These are phyloP conservation scores for Drosophila biarmipes DNA, from an alignment of 1,140 invertebrate genomes.

Conservation along the genomic window DNA sequence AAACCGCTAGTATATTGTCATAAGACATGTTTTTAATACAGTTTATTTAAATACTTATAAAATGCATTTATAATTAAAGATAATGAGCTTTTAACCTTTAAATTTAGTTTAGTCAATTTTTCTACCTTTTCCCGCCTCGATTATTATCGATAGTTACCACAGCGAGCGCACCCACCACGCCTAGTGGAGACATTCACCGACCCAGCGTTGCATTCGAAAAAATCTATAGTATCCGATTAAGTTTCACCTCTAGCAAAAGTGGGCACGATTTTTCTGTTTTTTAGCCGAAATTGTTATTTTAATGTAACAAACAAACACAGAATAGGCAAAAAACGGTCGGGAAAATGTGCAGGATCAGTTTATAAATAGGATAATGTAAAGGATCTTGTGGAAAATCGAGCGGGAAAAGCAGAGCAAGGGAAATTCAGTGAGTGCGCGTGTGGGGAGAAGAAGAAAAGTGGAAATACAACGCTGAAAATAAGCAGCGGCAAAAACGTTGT, in stretches of 20 bases:
- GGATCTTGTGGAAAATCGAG: neutral
- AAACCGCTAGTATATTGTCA: no score
- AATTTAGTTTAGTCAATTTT: no score
- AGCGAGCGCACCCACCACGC: no score
- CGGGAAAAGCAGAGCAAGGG: neutral
- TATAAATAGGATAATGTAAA: neutral
- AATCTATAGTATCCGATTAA: neutral
- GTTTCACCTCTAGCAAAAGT: constrained; percentile 1
- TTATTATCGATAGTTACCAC: neutral
- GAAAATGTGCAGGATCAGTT: neutral
- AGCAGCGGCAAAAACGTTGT: constrained; percentile 37
- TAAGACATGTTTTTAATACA: no score
- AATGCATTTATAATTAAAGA: no score
- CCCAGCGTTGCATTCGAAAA: neutral
- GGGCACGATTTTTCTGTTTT: constrained; percentile 19
- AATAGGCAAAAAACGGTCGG: neutral
- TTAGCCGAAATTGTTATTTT: constrained; percentile 13
- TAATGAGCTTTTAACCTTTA: no score
- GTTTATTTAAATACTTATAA: no score
- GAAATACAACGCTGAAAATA: constrained; percentile 38
- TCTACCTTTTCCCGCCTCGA: neutral
- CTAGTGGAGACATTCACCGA: neutral
- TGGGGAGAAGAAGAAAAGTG: constrained; percentile 38
- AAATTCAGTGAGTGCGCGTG: constrained; percentile 32
- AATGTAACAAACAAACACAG: neutral